These are phyloP conservation scores for Galeopsomyia nigrocyanea DNA, from an alignment of 2,888 invertebrate species.

Conservation along the genomic window DNA sequence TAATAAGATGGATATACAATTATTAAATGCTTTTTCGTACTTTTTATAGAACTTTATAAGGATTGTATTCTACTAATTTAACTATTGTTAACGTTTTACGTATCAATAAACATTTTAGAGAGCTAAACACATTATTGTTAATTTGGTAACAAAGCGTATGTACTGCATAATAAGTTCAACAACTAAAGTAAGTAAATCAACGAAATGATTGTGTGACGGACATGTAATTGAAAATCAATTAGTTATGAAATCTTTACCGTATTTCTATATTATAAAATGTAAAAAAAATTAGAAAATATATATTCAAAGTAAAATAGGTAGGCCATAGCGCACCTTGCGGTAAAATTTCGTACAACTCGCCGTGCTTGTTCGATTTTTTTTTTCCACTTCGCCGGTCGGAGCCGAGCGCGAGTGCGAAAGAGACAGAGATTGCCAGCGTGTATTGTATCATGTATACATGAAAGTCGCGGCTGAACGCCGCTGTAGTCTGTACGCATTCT, in stretches of 20 bases:
- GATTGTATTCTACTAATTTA: neutral
- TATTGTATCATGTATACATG: too few relatives aligned
- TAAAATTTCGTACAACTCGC: neutral
- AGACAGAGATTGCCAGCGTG: neutral
- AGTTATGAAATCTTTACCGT: neutral
- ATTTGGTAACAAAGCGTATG: too few relatives aligned
- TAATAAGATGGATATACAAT: too few relatives aligned
- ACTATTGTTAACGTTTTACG: conserved; percentile 20
- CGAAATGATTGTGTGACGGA: too few relatives aligned
- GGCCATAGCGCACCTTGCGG: conserved; percentile 7
- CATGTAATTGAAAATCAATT: too few relatives aligned
- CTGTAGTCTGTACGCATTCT: conserved; percentile 29
- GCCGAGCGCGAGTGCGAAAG: neutral
- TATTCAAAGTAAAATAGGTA: neutral
- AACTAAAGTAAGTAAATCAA: too few relatives aligned
- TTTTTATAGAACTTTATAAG: conserved; percentile 19
- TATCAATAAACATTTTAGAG: conserved; percentile 15
- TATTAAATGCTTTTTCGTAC: neutral
- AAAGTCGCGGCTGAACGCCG: conserved; percentile 2
- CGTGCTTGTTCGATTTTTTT: too few relatives aligned
- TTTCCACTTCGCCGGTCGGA: too few relatives aligned
- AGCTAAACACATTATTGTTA: too few relatives aligned
- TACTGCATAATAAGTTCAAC: too few relatives aligned
- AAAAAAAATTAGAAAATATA: neutral
- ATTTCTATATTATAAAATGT: neutral